These are phyloP conservation scores for Pelagia noctiluca DNA, from an alignment of 30 jellyfish, hydroid and myxozoan genomes.

Conservation along the genomic window DNA sequence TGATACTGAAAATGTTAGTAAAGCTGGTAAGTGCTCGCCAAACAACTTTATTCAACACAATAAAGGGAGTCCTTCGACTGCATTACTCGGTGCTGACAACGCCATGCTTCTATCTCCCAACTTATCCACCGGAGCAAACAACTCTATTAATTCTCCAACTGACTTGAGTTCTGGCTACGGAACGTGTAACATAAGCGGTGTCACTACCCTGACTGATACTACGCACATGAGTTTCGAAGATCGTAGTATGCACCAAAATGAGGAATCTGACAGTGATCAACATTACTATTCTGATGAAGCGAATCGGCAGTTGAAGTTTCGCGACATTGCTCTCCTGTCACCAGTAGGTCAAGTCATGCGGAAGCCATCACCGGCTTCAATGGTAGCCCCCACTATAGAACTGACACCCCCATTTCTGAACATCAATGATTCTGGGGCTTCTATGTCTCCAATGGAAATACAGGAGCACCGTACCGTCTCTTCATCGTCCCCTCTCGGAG, in stretches of 20 bases:
- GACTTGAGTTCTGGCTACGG: conserved; percentile 43
- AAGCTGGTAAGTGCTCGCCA: too few relatives aligned
- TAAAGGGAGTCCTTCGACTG: too few relatives aligned
- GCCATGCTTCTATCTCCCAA: background rate
- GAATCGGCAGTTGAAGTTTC: background rate
- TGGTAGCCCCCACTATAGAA: background rate
- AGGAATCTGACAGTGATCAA: conserved; percentile 11
- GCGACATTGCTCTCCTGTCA: conserved; percentile 31
- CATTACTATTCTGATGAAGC: background rate
- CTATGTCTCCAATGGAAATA: conserved; percentile 42
- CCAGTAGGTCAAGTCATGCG: conserved; percentile 22
- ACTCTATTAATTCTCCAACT: conserved; percentile 47
- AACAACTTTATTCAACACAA: background rate
- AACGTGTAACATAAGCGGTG: conserved; percentile 85
- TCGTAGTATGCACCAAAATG: conserved; percentile 6
- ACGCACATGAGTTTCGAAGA: conserved; percentile 73
- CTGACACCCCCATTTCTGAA: background rate
- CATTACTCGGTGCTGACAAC: too few relatives aligned
- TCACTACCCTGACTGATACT: conserved; percentile 76
- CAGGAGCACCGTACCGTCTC: conserved; percentile 4
- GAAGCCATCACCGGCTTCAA: background rate
- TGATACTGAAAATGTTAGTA: too few relatives aligned
- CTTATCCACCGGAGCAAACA: background rate
- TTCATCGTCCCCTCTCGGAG: background rate
- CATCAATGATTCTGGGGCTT: background rate